Conservation (phyloP, 2,888 invertebrate species). For the Drosophila gaucha region DNA sequence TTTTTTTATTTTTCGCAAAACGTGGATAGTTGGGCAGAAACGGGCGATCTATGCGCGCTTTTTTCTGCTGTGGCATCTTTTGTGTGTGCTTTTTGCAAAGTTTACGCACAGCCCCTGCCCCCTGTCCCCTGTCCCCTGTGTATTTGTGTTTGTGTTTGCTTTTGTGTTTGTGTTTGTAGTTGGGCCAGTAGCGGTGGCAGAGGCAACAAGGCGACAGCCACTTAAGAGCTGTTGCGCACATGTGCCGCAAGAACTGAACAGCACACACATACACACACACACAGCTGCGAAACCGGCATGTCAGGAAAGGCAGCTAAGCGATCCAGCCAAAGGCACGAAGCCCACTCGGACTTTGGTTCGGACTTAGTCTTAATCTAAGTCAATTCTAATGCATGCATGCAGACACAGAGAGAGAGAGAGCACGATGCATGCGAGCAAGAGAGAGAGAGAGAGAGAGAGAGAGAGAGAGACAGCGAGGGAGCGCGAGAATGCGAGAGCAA, state of each 20-base stretch:
- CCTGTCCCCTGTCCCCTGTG: constrained; percentile 25
- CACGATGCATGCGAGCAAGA: constrained; percentile 17
- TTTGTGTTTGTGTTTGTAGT: constrained; percentile 40
- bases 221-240: constrained; percentile 71
- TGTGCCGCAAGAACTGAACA: constrained; percentile 69
- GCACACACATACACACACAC: constrained; percentile 35
- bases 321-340: constrained; percentile 58
- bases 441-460: constrained; percentile 12
- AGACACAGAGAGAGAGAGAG: constrained; percentile 21
- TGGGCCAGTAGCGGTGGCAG: constrained; percentile 45
- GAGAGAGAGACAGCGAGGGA: constrained; percentile 16
- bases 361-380: constrained; percentile 74
- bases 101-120: constrained; percentile 57
- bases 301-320: constrained; percentile 45
- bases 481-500: constrained; percentile 27
- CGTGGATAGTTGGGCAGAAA: constrained; percentile 36
- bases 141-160: constrained; percentile 27
- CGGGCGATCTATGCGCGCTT: constrained; percentile 31
- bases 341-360: constrained; percentile 60
- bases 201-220: constrained; percentile 64
- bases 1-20: not conserved
- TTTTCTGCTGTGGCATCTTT: constrained; percentile 44
- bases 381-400: constrained; percentile 72
- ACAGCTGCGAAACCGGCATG: constrained; percentile 70
- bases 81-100: constrained; percentile 58